Conservation (phyloP, 2,113 vertebrate species). For the Ptilorrhoa leucosticta region DNA sequence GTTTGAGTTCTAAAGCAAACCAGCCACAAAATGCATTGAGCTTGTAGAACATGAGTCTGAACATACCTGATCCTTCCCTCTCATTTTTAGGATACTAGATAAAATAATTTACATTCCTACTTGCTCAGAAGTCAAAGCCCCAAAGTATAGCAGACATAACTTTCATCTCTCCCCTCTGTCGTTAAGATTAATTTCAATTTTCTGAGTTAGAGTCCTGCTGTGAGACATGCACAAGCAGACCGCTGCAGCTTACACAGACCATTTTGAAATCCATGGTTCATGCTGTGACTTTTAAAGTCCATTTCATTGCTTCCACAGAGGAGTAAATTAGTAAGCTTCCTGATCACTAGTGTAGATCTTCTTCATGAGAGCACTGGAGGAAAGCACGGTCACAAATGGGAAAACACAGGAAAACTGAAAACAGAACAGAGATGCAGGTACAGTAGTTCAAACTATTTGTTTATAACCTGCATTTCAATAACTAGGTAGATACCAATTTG, state of each 20-base stretch:
- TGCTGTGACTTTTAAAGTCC: background rate
- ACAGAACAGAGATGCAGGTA: background rate
- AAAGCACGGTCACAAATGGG: background rate
- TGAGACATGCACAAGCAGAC: background rate
- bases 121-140: background rate
- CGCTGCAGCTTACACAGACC: rapidly evolving
- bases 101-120: background rate
- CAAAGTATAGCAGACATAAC: background rate
- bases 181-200: background rate
- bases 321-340: background rate
- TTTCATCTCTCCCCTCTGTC: background rate
- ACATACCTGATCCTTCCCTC: background rate
- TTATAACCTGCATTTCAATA: background rate
- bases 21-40: background rate
- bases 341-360: background rate
- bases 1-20: constrained; percentile 6
- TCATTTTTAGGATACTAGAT: background rate
- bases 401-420: background rate
- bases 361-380: background rate
- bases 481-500: background rate
- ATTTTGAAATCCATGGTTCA: background rate
- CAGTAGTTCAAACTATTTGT: background rate
- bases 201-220: background rate
- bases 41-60: background rate
- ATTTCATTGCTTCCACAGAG: background rate